Evolutionary conservation across 2,888 invertebrate species (phyloP).

Genomic region (Myopa testacea): DNA sequence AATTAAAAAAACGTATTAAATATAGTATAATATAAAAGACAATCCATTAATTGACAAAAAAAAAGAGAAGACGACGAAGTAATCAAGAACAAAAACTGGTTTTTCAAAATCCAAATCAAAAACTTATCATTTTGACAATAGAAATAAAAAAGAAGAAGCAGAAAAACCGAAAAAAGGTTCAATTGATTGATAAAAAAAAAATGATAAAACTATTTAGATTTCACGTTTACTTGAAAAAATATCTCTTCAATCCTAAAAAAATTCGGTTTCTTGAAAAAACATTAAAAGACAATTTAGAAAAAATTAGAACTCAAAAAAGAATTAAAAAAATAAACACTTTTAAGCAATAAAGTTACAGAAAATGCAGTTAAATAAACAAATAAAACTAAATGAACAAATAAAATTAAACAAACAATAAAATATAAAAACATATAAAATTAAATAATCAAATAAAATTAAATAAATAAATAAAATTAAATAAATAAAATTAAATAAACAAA

Average conservation of each 20-base stretch:
- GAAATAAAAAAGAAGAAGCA: slow-evolving; percentile 3
- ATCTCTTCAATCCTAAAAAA: slow-evolving; percentile 43
- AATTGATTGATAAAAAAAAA: too few relatives aligned
- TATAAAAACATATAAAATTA: too few relatives aligned
- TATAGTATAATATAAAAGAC: slow-evolving; percentile 41
- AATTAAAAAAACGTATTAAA: slow-evolving; percentile 5
- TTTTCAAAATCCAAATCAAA: slow-evolving; percentile 3
- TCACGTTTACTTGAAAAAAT: not conserved
- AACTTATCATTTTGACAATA: slow-evolving; percentile 48
- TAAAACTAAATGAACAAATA: too few relatives aligned
- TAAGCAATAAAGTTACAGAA: too few relatives aligned
- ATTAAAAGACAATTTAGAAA: not conserved
- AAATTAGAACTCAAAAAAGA: slow-evolving; percentile 11
- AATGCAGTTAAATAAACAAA: too few relatives aligned
- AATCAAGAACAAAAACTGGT: slow-evolving; percentile 18
- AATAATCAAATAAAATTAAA: too few relatives aligned
- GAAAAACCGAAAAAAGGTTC: not conserved
- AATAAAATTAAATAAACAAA: too few relatives aligned
- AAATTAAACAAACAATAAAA: too few relatives aligned
- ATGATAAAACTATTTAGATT: not conserved
- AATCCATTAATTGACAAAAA: slow-evolving; percentile 42
- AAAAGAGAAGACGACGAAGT: slow-evolving; percentile 9
- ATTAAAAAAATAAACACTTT: not conserved
- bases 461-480: too few relatives aligned
- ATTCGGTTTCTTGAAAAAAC: slow-evolving; percentile 50